Conservation (phyloP, 1,140 invertebrate genomes). For the Megalopta genalis region DNA sequence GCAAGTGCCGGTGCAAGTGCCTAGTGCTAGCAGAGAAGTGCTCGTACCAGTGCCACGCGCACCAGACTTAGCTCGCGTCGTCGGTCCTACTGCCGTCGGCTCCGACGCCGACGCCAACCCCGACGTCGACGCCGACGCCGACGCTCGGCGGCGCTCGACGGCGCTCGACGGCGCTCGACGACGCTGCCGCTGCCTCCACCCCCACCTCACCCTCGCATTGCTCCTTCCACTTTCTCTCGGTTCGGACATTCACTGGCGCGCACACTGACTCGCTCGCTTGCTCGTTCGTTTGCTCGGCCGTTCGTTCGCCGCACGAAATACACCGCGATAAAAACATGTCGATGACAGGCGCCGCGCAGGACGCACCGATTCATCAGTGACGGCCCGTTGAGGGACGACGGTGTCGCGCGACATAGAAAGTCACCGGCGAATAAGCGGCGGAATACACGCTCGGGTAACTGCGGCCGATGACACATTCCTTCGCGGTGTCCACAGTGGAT, state of each 20-base stretch:
- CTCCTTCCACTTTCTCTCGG: constrained; percentile 39
- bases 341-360: constrained; percentile 57
- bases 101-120: too few species aligned
- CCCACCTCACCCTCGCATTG: constrained; percentile 27
- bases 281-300: background rate
- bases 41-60: background rate
- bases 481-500: background rate
- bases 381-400: constrained; percentile 3
- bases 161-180: constrained; percentile 16
- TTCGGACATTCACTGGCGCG: constrained; percentile 14
- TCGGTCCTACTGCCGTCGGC: constrained; percentile 12
- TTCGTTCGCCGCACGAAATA: background rate
- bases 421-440: too few species aligned
- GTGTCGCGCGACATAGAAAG: background rate
- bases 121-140: constrained; percentile 17
- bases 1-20: too few species aligned
- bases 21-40: too few species aligned
- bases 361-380: constrained; percentile 30
- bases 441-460: too few species aligned
- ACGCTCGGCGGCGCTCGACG: constrained; percentile 10
- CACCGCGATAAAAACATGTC: constrained; percentile 61
- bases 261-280: background rate
- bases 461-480: too few species aligned
- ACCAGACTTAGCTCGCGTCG: constrained; percentile 2
- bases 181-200: constrained; percentile 14